Conservation (phyloP, 2,888 invertebrate genomes). For the Xylocampa areola region DNA sequence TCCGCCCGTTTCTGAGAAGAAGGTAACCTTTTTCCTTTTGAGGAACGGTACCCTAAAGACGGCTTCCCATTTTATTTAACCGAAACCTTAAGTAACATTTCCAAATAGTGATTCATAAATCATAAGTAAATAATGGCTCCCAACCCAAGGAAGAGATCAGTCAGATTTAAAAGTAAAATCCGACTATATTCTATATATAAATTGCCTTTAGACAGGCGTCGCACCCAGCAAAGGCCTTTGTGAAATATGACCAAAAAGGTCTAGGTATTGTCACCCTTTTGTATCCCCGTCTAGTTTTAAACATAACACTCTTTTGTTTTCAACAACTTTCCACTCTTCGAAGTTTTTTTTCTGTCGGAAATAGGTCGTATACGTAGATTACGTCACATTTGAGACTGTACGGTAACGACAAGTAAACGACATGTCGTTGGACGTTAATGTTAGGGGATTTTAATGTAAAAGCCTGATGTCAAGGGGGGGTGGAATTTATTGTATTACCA, state of each 20-base stretch:
- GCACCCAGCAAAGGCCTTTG: slow-evolving; percentile 16
- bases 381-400: slow-evolving; percentile 9
- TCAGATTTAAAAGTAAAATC: slow-evolving; percentile 46
- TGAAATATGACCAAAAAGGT: slow-evolving; percentile 17
- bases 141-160: slow-evolving; percentile 38
- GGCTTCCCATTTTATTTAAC: slow-evolving; percentile 33
- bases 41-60: too few species aligned
- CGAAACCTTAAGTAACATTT: slow-evolving; percentile 36
- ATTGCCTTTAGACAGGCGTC: slow-evolving; percentile 34
- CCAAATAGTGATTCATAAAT: slow-evolving; percentile 41
- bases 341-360: slow-evolving; percentile 5
- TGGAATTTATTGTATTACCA: slow-evolving; percentile 25
- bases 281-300: slow-evolving; percentile 3
- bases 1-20: too few species aligned
- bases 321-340: not conserved
- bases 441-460: slow-evolving; percentile 25
- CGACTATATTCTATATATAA: slow-evolving; percentile 45
- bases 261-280: slow-evolving; percentile 16
- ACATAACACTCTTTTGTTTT: not conserved
- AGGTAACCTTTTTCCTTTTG: too few species aligned
- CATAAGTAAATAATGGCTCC: slow-evolving; percentile 47
- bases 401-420: slow-evolving; percentile 39
- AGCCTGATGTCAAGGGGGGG: slow-evolving; percentile 10
- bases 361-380: not conserved
- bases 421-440: slow-evolving; percentile 36